phyloP scores from a whole-genome alignment of 2,888 invertebrate species.

The Habrosyne pyritoides region DNA sequence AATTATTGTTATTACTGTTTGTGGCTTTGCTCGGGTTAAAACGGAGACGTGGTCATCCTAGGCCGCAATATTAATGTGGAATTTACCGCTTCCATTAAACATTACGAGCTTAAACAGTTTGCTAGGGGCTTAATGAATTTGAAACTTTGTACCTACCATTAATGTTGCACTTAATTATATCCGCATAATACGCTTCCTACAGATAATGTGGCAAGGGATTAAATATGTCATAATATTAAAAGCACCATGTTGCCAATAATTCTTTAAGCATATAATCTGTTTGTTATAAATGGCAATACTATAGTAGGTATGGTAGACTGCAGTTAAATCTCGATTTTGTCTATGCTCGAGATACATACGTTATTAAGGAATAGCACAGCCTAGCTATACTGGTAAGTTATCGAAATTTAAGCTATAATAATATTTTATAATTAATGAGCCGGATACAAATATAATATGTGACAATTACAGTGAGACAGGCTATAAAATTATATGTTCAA shows the following conservation, averaged over 20 bases:
- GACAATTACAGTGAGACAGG: too few relatives aligned
- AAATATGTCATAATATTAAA: not conserved
- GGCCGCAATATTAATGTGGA: constrained; percentile 67
- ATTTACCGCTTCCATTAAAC: constrained; percentile 68
- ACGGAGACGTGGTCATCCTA: constrained; percentile 48
- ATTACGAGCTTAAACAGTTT: constrained; percentile 64
- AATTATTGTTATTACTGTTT: constrained; percentile 39
- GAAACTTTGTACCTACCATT: constrained; percentile 71
- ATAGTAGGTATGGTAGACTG: too few relatives aligned
- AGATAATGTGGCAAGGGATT: not conserved
- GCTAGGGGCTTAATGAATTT: constrained; percentile 65
- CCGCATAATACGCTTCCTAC: constrained; percentile 32
- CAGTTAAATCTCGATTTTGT: too few relatives aligned
- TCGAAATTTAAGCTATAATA: too few relatives aligned
- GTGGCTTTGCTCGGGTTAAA: constrained; percentile 28
- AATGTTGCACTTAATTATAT: constrained; percentile 65
- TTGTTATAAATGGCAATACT: too few relatives aligned
- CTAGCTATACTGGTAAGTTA: too few relatives aligned
- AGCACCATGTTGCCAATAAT: not conserved
- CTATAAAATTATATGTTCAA: too few relatives aligned
- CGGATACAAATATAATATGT: too few relatives aligned
- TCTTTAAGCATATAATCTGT: too few relatives aligned
- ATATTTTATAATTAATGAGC: too few relatives aligned
- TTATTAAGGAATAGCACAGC: too few relatives aligned
- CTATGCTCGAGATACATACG: too few relatives aligned